phyloP scores from a whole-genome alignment of 1,140 invertebrate genomes.

The Macrocentrus cingulum region DNA sequence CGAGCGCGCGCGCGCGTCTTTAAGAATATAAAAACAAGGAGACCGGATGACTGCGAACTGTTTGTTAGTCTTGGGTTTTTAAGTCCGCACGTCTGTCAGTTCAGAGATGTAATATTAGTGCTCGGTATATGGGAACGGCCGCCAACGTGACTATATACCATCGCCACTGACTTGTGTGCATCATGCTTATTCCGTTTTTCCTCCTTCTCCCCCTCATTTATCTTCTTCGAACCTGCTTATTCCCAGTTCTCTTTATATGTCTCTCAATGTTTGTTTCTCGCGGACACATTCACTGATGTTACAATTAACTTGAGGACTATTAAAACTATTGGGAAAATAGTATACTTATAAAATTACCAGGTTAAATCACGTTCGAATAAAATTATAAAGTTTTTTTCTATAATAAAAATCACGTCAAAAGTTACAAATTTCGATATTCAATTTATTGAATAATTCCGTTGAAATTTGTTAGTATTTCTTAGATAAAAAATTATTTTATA shows the following conservation, averaged over 20 bases:
- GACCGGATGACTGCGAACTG: constrained; percentile 60
- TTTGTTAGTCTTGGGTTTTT: constrained; percentile 61
- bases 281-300: neutral
- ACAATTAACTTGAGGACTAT: constrained; percentile 14
- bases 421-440: too few species aligned
- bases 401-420: too few species aligned
- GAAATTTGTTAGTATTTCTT: too few species aligned
- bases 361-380: too few species aligned
- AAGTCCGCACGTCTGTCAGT: constrained; percentile 60
- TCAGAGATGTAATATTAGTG: constrained; percentile 59
- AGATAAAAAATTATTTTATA: too few species aligned
- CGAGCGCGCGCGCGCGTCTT: constrained; percentile 29
- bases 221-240: constrained; percentile 20
- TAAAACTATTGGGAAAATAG: neutral
- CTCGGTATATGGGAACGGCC: constrained; percentile 45
- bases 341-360: too few species aligned
- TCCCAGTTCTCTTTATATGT: constrained; percentile 3
- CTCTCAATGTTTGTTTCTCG: neutral
- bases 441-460: too few species aligned
- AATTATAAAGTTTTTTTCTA: too few species aligned
- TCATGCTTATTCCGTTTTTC: constrained; percentile 45
- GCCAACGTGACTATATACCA: constrained; percentile 33
- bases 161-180: constrained; percentile 17
- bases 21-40: constrained; percentile 58
- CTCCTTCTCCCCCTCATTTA: constrained; percentile 33